Evolutionary conservation across 2,797 vertebrate species (phyloP).

Genomic region (Nasua narica): DNA sequence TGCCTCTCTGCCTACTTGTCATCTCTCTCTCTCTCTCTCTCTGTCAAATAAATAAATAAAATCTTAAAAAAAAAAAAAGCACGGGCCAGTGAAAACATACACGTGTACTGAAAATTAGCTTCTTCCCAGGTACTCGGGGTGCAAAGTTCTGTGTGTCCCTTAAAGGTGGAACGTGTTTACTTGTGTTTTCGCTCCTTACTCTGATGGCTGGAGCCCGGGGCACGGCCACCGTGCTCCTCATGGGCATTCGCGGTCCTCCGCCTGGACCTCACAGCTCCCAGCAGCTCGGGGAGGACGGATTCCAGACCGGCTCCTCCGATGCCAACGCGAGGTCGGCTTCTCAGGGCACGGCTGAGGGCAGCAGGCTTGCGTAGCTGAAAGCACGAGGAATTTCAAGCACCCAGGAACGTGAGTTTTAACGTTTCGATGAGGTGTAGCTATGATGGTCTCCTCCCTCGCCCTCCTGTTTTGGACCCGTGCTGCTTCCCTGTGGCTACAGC

Average conservation of each 20-base stretch:
- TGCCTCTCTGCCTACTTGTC: no score
- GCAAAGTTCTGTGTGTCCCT: accelerated
- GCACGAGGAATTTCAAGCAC: no score
- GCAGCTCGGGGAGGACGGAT: no score
- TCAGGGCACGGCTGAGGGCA: neutral
- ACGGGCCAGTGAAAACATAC: neutral
- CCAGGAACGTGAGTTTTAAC: neutral
- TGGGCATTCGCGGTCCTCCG: accelerated
- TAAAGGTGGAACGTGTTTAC: neutral
- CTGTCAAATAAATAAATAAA: no score
- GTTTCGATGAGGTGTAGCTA: neutral
- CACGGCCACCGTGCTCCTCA: accelerated
- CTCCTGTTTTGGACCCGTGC: neutral
- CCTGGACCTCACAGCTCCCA: accelerated
- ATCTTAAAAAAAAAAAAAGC: no score
- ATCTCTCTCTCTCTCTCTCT: no score
- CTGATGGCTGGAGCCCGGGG: neutral
- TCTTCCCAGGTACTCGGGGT: neutral
- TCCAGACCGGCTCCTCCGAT: neutral
- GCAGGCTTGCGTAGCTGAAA: neutral
- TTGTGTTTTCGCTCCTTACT: neutral
- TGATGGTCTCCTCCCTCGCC: neutral
- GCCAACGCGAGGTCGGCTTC: neutral
- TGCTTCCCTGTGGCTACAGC: neutral
- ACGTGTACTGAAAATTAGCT: neutral